phyloP scores from a whole-genome alignment of 2,797 vertebrate species.

The Chaetophractus vellerosus region DNA sequence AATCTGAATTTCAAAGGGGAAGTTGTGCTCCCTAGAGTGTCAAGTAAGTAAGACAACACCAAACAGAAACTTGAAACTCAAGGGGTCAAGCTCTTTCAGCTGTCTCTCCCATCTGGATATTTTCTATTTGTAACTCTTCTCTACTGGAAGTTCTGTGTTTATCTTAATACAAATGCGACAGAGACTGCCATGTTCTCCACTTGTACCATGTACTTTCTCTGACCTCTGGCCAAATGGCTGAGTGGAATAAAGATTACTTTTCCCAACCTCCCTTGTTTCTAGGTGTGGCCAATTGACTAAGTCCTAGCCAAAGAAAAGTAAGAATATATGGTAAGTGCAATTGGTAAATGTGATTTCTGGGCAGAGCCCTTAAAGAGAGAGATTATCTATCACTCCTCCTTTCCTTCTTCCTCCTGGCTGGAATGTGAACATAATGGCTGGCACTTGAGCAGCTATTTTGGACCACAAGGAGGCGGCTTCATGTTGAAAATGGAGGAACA shows the following conservation, averaged over 20 bases:
- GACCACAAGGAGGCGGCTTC: not conserved
- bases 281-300: not conserved
- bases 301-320: slow-evolving; percentile 1
- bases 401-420: not conserved
- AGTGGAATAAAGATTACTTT: not conserved
- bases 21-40: not conserved
- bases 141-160: not conserved
- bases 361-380: not conserved
- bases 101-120: not conserved
- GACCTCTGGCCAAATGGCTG: not conserved
- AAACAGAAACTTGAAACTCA: not conserved
- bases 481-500: not conserved
- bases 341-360: not conserved
- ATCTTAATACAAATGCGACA: not conserved
- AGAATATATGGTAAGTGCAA: not conserved
- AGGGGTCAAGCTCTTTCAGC: not conserved
- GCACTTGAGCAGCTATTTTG: not conserved
- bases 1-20: slow-evolving; percentile 35
- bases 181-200: not conserved
- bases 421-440: not conserved
- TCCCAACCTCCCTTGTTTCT: not conserved
- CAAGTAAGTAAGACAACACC: not conserved
- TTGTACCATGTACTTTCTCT: not conserved
- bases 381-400: not conserved
- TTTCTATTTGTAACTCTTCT: not conserved